Conservation (phyloP, 2,888 invertebrate genomes). For the Terebella lapidaria region DNA sequence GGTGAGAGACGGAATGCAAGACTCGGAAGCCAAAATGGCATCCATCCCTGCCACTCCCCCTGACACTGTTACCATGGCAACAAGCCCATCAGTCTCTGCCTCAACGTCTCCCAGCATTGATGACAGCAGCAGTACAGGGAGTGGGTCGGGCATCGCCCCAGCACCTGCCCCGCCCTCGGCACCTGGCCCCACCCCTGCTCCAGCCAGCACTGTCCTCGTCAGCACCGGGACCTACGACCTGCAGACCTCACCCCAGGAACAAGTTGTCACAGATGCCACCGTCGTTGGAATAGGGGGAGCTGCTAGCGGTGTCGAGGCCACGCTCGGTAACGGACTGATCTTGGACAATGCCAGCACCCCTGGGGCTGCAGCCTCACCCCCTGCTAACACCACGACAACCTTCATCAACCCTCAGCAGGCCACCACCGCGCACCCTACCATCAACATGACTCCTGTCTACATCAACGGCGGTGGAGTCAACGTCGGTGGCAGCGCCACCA, state of each 20-base stretch:
- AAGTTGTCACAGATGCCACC: not conserved
- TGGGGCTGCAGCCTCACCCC: not conserved
- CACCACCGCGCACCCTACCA: not conserved
- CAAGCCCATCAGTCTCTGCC: not conserved
- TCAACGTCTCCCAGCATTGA: conserved; percentile 1
- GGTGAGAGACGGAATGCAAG: not conserved
- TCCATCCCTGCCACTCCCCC: not conserved
- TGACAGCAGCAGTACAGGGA: not conserved
- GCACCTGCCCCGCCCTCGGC: too few species aligned
- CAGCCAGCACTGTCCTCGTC: not conserved
- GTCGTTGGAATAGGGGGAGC: not conserved
- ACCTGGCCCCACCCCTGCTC: not conserved
- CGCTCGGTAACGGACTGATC: not conserved
- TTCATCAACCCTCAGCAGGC: not conserved
- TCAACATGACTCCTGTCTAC: not conserved
- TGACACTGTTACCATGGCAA: too few species aligned
- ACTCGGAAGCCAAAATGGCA: not conserved
- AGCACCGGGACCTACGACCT: not conserved
- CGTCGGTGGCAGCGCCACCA: not conserved
- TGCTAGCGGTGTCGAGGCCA: not conserved
- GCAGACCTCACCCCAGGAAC: not conserved
- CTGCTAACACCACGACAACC: not conserved
- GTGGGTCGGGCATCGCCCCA: not conserved
- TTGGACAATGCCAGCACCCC: not conserved
- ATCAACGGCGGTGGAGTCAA: not conserved